phyloP scores from a whole-genome alignment of 2,888 invertebrate species.

The Augiades crinisus region DNA sequence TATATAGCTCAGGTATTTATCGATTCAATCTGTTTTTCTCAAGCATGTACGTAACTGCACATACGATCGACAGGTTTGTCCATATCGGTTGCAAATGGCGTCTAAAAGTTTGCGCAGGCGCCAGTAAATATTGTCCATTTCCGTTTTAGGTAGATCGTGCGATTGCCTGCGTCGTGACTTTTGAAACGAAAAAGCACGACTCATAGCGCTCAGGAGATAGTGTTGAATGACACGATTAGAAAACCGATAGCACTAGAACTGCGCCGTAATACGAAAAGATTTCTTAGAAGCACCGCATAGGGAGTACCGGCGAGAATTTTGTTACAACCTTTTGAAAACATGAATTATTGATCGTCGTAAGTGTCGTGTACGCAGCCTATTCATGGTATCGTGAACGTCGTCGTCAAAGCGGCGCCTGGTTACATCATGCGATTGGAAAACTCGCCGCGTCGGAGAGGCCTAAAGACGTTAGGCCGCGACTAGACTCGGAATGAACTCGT shows the following conservation, averaged over 20 bases:
- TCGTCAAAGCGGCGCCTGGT: conserved; percentile 67
- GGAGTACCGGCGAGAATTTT: conserved; percentile 32
- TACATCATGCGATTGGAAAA: conserved; percentile 74
- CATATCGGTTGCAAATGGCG: conserved; percentile 33
- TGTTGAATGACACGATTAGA: conserved; percentile 18
- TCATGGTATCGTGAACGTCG: conserved; percentile 41
- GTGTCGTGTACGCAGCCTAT: conserved; percentile 38
- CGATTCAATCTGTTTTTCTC: conserved; percentile 34
- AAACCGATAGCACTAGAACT: conserved; percentile 10
- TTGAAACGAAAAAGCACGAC: conserved; percentile 22
- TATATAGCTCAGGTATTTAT: conserved; percentile 27
- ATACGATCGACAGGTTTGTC: conserved; percentile 32
- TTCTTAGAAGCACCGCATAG: conserved; percentile 4
- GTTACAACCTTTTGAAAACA: conserved; percentile 34
- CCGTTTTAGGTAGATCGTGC: conserved; percentile 33
- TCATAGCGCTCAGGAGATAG: conserved; percentile 15
- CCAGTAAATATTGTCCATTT: conserved; percentile 37
- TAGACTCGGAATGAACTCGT: conserved; percentile 50
- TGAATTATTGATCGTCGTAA: conserved; percentile 42
- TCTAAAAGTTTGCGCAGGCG: conserved; percentile 34
- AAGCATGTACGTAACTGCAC: conserved; percentile 30
- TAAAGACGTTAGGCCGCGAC: conserved; percentile 55
- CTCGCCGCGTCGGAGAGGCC: conserved; percentile 56
- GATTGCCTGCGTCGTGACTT: conserved; percentile 22
- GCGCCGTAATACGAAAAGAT: not conserved